These are phyloP conservation scores for Herpailurus yagouaroundi DNA, from an alignment of 2,113 vertebrate genomes.

Conservation along the genomic window DNA sequence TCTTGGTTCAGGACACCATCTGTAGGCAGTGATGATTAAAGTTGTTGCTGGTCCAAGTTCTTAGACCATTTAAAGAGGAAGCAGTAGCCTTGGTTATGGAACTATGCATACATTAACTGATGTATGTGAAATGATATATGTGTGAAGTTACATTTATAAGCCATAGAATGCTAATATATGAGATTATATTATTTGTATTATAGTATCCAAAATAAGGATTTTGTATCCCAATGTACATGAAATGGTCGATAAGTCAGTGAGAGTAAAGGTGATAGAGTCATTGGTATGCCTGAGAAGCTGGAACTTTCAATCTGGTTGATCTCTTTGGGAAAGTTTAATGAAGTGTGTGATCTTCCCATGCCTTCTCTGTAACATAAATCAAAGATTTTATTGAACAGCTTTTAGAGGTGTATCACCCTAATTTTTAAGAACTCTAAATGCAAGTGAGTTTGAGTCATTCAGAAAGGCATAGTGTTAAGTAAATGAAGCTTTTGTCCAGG, in stretches of 20 bases:
- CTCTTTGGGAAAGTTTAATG: not conserved
- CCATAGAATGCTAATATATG: not conserved
- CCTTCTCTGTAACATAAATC: not conserved
- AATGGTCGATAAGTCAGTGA: not conserved
- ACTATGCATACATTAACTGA: not conserved
- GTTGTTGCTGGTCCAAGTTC: not conserved
- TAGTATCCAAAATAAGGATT: conserved; percentile 25
- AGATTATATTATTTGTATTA: conserved; percentile 13
- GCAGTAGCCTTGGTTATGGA: not conserved
- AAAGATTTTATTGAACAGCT: not conserved
- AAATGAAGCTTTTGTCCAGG: not conserved
- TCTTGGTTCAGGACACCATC: not conserved
- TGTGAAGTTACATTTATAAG: not conserved
- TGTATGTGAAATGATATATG: not conserved
- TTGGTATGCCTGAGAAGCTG: not conserved
- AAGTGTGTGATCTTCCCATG: not conserved
- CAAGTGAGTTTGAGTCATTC: not conserved
- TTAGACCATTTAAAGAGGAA: not conserved
- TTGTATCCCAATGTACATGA: not conserved
- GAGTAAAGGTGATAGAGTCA: not conserved
- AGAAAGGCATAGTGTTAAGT: not conserved
- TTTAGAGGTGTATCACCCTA: conserved; percentile 25
- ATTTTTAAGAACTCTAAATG: not conserved
- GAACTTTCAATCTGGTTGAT: not conserved
- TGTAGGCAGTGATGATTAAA: not conserved